Evolutionary conservation across 2,888 invertebrate genomes (phyloP).

Genomic region (Stictocephala bisonia): DNA sequence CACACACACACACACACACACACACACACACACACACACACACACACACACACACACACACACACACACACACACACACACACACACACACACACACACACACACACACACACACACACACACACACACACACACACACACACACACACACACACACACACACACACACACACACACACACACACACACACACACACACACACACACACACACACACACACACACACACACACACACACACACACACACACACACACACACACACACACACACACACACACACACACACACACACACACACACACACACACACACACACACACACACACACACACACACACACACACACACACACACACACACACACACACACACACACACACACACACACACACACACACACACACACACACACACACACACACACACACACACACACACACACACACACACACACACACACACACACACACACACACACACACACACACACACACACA

Average conservation of each 20-base stretch:
- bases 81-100: slow-evolving; percentile 5
- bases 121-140: neutral
- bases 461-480: neutral
- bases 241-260: slow-evolving; percentile 5
- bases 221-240: neutral
- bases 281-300: neutral
- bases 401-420: neutral
- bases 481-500: neutral
- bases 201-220: neutral
- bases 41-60: neutral
- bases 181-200: neutral
- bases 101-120: slow-evolving; percentile 4
- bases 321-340: neutral
- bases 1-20: slow-evolving; percentile 1
- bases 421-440: slow-evolving; percentile 1
- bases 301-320: neutral
- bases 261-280: neutral
- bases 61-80: neutral
- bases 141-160: slow-evolving; percentile 13
- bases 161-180: neutral
- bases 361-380: neutral
- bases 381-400: neutral
- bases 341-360: neutral
- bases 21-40: neutral
- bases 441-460: neutral